Evolutionary conservation across 2,113 vertebrate genomes (phyloP).

Genomic region (Cepphus grylle): DNA sequence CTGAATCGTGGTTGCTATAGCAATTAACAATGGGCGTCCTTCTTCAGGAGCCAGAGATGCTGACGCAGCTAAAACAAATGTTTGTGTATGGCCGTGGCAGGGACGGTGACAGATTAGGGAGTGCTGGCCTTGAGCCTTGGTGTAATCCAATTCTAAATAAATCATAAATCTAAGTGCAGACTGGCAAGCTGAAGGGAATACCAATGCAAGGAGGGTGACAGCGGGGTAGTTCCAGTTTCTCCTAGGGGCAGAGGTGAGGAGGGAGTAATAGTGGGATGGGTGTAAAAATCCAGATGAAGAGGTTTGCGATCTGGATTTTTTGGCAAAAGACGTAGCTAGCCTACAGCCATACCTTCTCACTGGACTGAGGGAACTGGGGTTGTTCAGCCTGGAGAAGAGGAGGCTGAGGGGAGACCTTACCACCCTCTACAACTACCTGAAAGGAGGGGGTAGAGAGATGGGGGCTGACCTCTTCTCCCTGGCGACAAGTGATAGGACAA

Average conservation of each 20-base stretch:
- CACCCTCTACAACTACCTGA: too few species aligned
- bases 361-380: too few species aligned
- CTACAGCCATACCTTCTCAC: background rate
- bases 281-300: background rate
- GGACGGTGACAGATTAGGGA: constrained; percentile 75
- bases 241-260: background rate
- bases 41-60: constrained; percentile 63
- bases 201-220: constrained; percentile 10
- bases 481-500: too few species aligned
- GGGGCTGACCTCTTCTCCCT: too few species aligned
- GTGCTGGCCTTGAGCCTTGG: constrained; percentile 71
- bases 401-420: too few species aligned
- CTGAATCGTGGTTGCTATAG: constrained; percentile 67
- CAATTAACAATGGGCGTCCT: constrained; percentile 68
- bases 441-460: too few species aligned
- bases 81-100: constrained; percentile 66
- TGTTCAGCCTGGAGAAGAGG: too few species aligned
- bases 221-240: constrained; percentile 3
- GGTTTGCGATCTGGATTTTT: background rate
- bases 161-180: constrained; percentile 73
- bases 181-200: constrained; percentile 62
- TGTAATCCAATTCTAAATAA: constrained; percentile 78
- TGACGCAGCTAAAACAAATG: constrained; percentile 79
- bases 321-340: background rate
- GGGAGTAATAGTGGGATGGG: background rate